Percentiles rank a stretch among this genome's conserved stretches.
phyloP scores from a whole-genome alignment of 2,888 invertebrate genomes.

The Cylloceria caligata region DNA sequence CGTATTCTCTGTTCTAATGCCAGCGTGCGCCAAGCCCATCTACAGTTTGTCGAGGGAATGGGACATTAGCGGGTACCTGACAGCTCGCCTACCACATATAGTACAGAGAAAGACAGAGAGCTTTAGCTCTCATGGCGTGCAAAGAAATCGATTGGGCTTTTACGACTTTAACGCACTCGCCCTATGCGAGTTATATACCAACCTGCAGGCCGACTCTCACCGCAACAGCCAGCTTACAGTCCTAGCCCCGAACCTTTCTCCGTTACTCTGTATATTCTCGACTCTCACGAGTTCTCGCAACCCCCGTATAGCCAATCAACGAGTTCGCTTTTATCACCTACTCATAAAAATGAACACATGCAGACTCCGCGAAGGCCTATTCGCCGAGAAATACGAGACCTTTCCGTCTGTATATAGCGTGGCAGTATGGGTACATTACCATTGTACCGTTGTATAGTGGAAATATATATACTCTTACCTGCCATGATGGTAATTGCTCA shows the following conservation, averaged over 20 bases:
- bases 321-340: constrained; percentile 55
- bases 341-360: constrained; percentile 60
- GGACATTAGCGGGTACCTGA: constrained; percentile 45
- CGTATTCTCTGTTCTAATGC: constrained; percentile 34
- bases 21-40: constrained; percentile 28
- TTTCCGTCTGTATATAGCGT: neutral
- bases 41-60: constrained; percentile 29
- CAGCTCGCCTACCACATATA: constrained; percentile 17
- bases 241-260: constrained; percentile 27
- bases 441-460: constrained; percentile 31
- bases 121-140: constrained; percentile 20
- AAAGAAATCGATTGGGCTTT: constrained; percentile 63
- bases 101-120: neutral
- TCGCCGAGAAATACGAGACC: constrained; percentile 38
- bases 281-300: constrained; percentile 34
- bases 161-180: constrained; percentile 50
- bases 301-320: constrained; percentile 62
- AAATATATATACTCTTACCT: constrained; percentile 11
- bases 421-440: neutral
- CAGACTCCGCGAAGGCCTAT: constrained; percentile 24
- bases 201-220: neutral
- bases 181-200: neutral
- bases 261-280: constrained; percentile 17
- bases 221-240: constrained; percentile 47
- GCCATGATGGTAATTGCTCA: constrained; percentile 43